Evolutionary conservation across 2,888 invertebrate species (phyloP), one percentile per base, ranked within the genome.

Genomic region (Dromius quadrimaculatus): DNA sequence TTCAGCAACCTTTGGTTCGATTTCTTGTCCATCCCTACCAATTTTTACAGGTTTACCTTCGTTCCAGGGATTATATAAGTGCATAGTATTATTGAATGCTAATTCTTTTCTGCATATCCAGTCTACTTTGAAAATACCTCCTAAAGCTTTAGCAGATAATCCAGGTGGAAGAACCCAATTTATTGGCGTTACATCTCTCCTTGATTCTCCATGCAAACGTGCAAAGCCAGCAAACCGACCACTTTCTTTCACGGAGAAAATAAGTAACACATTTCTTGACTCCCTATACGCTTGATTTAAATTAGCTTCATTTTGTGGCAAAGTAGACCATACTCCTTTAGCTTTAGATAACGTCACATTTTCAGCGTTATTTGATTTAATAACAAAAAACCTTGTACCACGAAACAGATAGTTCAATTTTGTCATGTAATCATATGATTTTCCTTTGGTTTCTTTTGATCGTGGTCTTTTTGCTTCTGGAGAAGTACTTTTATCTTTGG

Each of bases 1-100:
- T 81, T 95, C 95, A 13, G 96, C 98, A 65, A 96, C 94, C 81
- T 93, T 90, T 1, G 97, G 97, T 81, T 98, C 98, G 75, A 98
- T 95, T 87, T 98, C 98, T 87, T 98, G 93, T 0, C 98, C 98
- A 85, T 98, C 98, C 73, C 98, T 88, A n/a, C 97, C 98, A 78
- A 98, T 98, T 87, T 98, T 98, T 0, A 98, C 98, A 70, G 97
- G 97, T 83, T 97, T 97, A 47, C 96, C 95, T 81, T 98, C 97
- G 85, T 98, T 98, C 97, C 97, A 98, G 2, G 95, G 92, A 84
- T 98, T 98, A 79, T 95, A 95, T 72, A 98, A 85, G 82, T 98
- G 97, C 76, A 93, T 88, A 1, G 97, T 97, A 78, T 92, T 92
- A 75, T 91, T 92, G 78, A 98, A 98, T 1, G 96, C 91, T 73